Percentiles rank a stretch among this genome's conserved stretches.
Conservation (phyloP, 2,797 vertebrate species). For the Gastrophryne carolinensis region DNA sequence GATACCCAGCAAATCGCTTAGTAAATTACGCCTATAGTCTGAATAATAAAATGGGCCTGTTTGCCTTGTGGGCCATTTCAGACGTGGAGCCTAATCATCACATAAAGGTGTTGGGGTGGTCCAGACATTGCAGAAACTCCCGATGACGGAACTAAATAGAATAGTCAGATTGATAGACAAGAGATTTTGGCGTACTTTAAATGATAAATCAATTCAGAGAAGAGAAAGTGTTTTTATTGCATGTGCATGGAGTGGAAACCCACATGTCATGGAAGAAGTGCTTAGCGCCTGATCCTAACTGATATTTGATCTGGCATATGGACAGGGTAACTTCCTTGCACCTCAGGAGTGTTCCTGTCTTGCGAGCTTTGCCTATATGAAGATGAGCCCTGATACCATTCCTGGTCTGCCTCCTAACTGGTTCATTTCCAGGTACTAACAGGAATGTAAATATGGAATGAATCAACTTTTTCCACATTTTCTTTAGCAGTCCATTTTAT, state of each 20-base stretch:
- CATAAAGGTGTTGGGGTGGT: no score
- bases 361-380: constrained; percentile 52
- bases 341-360: constrained; percentile 55
- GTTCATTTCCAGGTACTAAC: constrained; percentile 76
- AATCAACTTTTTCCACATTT: constrained; percentile 85
- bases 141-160: no score
- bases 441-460: constrained; percentile 82
- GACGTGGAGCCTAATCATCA: no score
- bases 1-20: no score
- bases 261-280: not conserved
- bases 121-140: no score
- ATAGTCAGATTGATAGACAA: no score
- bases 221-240: no score
- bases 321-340: constrained; percentile 28
- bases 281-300: not conserved
- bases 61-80: no score
- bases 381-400: constrained; percentile 68
- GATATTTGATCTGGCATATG: not conserved
- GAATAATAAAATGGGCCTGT: no score
- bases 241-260: not conserved
- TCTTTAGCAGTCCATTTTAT: constrained; percentile 80
- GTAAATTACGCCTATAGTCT: no score
- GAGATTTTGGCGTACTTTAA: no score
- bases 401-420: constrained; percentile 69
- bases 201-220: no score